A percentile compares a stretch with the other conserved stretches of the same genome.
Evolutionary conservation across 2,797 vertebrate genomes (phyloP).

Genomic region (Mus spretus): DNA sequence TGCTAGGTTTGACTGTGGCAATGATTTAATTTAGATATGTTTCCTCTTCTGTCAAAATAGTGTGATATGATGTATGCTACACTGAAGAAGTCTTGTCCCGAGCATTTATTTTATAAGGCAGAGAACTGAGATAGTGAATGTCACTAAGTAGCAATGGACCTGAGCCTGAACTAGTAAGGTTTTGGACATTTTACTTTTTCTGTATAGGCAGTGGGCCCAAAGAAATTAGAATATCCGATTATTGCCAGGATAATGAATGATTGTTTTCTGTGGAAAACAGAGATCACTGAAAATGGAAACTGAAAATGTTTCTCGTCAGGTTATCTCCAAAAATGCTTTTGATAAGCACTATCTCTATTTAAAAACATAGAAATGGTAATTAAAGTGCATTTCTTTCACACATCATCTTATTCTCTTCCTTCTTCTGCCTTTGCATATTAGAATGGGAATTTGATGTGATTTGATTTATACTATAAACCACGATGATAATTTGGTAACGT

Average conservation of each 20-base stretch:
- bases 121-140: conserved; percentile 19
- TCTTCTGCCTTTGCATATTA: conserved; percentile 73
- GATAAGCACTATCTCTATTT: neutral
- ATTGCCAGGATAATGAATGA: conserved; percentile 38
- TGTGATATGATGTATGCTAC: conserved; percentile 13
- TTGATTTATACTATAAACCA: conserved; percentile 56
- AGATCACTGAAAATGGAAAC: neutral
- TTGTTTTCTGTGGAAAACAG: neutral
- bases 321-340: conserved; percentile 43
- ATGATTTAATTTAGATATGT: conserved; percentile 78
- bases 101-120: conserved; percentile 63
- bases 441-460: conserved; percentile 63
- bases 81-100: conserved; percentile 49
- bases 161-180: neutral
- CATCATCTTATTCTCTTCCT: conserved; percentile 58
- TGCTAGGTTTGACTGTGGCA: conserved; percentile 54
- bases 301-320: neutral
- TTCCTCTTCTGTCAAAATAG: conserved; percentile 73
- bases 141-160: neutral
- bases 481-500: conserved; percentile 76
- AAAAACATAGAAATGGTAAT: conserved; percentile 58
- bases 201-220: neutral
- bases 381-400: neutral
- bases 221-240: neutral
- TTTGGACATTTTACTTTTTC: conserved; percentile 34